Percentiles rank a stretch among this genome's conserved stretches.
phyloP scores from a whole-genome alignment of 2,113 vertebrate species.

The Gallinago media region DNA sequence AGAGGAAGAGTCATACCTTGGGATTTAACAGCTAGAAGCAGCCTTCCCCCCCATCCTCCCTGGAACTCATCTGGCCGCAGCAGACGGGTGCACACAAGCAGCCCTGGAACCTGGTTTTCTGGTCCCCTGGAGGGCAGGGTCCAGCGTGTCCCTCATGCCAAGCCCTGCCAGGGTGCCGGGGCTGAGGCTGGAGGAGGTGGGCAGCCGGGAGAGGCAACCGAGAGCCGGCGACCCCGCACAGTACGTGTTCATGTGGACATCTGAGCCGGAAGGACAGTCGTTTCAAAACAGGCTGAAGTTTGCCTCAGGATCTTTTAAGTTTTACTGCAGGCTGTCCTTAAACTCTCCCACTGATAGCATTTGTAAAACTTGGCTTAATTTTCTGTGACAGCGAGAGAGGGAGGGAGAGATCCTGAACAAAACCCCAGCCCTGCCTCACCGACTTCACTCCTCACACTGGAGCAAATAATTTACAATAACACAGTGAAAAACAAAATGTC shows the following conservation, averaged over 20 bases:
- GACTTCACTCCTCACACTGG: background rate
- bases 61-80: background rate
- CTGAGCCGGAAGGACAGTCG: constrained; percentile 18
- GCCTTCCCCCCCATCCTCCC: background rate
- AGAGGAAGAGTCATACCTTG: background rate
- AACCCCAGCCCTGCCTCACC: background rate
- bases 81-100: constrained; percentile 8
- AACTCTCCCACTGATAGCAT: constrained; percentile 10
- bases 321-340: constrained; percentile 34
- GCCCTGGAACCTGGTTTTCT: background rate
- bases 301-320: background rate
- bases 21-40: background rate
- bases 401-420: background rate
- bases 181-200: background rate
- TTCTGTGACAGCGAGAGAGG: constrained; percentile 1
- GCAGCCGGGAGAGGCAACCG: background rate
- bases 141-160: background rate
- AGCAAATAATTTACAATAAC: no score
- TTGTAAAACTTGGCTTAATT: background rate
- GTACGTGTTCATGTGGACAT: background rate
- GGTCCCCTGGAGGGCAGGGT: background rate
- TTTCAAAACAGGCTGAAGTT: constrained; percentile 42
- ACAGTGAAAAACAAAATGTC: no score
- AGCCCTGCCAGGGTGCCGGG: background rate
- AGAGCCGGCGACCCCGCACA: background rate